A percentile compares a stretch with the other conserved stretches of the same genome.
Conservation (phyloP, 2,797 vertebrate species). For the Macropodus opercularis region DNA sequence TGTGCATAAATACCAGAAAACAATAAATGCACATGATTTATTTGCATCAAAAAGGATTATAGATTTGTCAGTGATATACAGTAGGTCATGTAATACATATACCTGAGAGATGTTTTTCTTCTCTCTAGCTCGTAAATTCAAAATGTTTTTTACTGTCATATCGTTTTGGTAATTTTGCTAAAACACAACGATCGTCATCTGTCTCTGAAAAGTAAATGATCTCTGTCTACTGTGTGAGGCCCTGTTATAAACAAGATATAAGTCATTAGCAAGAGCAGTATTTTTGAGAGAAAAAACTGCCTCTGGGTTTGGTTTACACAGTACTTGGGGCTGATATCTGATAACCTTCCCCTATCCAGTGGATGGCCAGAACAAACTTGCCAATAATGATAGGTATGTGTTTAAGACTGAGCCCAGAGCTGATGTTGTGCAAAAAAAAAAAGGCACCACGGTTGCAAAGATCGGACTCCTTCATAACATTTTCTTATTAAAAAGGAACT, state of each 20-base stretch:
- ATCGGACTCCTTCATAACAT: slow-evolving; percentile 36
- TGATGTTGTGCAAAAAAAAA: slow-evolving; percentile 29
- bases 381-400: slow-evolving; percentile 79
- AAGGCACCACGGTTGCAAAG: slow-evolving; percentile 44
- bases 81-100: background rate
- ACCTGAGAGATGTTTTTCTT: background rate
- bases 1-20: too few relatives aligned
- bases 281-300: slow-evolving; percentile 23
- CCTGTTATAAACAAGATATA: slow-evolving; percentile 28
- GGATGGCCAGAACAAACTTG: slow-evolving; percentile 78
- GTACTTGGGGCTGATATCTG: slow-evolving; percentile 59
- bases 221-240: slow-evolving; percentile 3
- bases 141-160: too few relatives aligned
- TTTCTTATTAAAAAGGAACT: slow-evolving; percentile 35
- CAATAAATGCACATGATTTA: too few relatives aligned
- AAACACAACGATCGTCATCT: background rate
- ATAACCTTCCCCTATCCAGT: slow-evolving; percentile 70
- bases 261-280: slow-evolving; percentile 11
- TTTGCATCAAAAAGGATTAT: too few relatives aligned
- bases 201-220: slow-evolving; percentile 8
- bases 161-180: slow-evolving; percentile 13
- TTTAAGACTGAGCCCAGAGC: slow-evolving; percentile 59
- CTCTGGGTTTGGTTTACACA: slow-evolving; percentile 59
- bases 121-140: background rate
- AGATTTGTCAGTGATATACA: too few relatives aligned